Base-by-base conservation (phyloP, 1,140 invertebrate genomes). In the Drosophila leontia region DNA sequence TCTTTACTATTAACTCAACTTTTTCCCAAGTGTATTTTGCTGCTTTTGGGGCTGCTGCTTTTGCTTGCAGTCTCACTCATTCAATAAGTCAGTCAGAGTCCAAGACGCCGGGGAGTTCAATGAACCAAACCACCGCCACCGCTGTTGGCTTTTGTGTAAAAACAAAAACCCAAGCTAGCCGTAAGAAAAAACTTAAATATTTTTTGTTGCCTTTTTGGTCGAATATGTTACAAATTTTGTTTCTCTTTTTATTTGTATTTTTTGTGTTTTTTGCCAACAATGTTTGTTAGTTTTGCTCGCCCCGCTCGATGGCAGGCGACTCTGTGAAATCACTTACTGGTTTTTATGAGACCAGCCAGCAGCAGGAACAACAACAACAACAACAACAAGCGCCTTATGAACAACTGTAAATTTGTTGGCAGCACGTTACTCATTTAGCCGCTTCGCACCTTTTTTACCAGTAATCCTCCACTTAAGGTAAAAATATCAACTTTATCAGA, bases 191-290 rank as follows among this genome's bases (percentile, higher is more conserved):
- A 87, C 70, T 86, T 86, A 82, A 82, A 86, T 87, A 86, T 82
- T 82, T 87, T 81, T 87, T 78, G 63, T 61, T 80, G 69, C 78
- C 53, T 78, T 78, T 78, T 78, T 63, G 75, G 69, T 62, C 78
- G 80, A 88, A 88, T 87, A 84, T 87, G 84, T 87, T 87, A 87
- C 84, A 87, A 87, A 87, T 87, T 88, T 87, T 82, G 63, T 72
- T 58, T 72, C 56, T 76, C 45, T 75, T 44, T 56, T 35, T 55
- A 71, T 44, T 44, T 45, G 23, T 23, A 23, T 29, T 71, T 70
- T 37, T 19, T 35, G 7, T 60, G 17, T 17, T 48, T 62, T 29
- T 55, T 41, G 26, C 42, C 34, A n/a, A n/a, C 61, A 85, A 63
- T 59, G 51, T 78, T 85, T 88, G 84, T 87, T 88, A 80, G 84